phyloP scores from a whole-genome alignment of 2,797 vertebrate genomes.

The Hozukius guyotensis region DNA sequence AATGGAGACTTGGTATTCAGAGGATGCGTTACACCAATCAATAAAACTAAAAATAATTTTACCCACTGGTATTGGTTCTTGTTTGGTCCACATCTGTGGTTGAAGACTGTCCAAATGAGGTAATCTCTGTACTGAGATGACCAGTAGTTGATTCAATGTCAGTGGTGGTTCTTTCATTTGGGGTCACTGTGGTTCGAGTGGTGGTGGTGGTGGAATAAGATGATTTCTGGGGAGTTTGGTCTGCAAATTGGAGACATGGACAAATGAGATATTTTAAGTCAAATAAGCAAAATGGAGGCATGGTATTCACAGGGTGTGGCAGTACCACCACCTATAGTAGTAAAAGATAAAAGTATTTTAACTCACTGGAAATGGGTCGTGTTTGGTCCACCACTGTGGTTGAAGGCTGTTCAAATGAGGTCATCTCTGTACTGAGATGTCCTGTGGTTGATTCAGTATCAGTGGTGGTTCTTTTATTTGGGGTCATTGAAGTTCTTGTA shows the following conservation, averaged over 20 bases:
- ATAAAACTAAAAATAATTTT: neutral
- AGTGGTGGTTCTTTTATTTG: neutral
- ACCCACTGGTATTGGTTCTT: neutral
- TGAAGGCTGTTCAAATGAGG: neutral
- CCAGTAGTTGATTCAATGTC: neutral
- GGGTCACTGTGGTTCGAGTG: neutral
- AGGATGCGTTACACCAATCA: too few species aligned
- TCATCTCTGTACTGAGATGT: too few species aligned
- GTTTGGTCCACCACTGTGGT: neutral
- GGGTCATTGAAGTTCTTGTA: rapidly evolving
- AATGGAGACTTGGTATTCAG: neutral
- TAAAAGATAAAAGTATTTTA: neutral
- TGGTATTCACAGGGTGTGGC: neutral
- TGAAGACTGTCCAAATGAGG: neutral
- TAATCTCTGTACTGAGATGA: neutral
- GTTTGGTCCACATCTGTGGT: neutral
- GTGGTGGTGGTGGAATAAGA: neutral
- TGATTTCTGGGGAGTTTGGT: neutral
- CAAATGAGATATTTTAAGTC: neutral
- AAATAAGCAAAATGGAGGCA: neutral
- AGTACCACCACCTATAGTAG: neutral
- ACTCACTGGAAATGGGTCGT: neutral
- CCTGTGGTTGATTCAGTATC: rapidly evolving
- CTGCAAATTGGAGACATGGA: neutral
- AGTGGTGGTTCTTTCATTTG: too few species aligned